Conservation (phyloP, 2,113 vertebrate genomes). For the Sander lucioperca region DNA sequence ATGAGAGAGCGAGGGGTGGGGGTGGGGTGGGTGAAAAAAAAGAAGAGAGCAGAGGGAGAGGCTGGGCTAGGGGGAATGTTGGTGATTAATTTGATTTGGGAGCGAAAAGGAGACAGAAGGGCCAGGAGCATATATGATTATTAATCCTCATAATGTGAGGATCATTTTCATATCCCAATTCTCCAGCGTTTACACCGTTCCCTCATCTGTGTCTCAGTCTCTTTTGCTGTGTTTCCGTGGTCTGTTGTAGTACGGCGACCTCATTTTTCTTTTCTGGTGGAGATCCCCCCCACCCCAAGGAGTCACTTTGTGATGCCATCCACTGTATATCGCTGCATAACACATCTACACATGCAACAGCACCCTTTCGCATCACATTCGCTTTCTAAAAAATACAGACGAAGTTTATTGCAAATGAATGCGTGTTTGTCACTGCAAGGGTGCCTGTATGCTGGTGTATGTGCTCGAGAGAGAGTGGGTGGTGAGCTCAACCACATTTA, state of each 20-base stretch:
- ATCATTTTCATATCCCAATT: slow-evolving; percentile 75
- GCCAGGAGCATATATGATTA: slow-evolving; percentile 76
- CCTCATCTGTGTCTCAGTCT: slow-evolving; percentile 34
- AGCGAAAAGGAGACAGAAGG: slow-evolving; percentile 59
- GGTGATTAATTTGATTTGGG: slow-evolving; percentile 75
- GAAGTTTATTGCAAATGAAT: slow-evolving; percentile 30
- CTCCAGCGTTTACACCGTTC: slow-evolving; percentile 46
- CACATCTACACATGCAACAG: slow-evolving; percentile 33
- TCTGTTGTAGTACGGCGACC: slow-evolving; percentile 45
- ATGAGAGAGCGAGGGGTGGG: slow-evolving; percentile 32
- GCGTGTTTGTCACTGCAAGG: slow-evolving; percentile 36
- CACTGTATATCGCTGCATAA: background rate
- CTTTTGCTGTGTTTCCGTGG: slow-evolving; percentile 27
- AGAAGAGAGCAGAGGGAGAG: slow-evolving; percentile 59
- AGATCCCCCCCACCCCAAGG: slow-evolving; percentile 26
- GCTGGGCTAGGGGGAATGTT: slow-evolving; percentile 57
- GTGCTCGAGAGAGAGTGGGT: slow-evolving; percentile 48
- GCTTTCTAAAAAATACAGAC: slow-evolving; percentile 15
- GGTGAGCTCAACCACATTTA: slow-evolving; percentile 68
- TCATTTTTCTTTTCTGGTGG: slow-evolving; percentile 60
- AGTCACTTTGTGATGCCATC: slow-evolving; percentile 39
- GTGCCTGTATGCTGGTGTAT: slow-evolving; percentile 40
- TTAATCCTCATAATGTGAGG: slow-evolving; percentile 79
- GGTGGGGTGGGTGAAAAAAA: slow-evolving; percentile 46
- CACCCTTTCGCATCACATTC: slow-evolving; percentile 17